Evolutionary conservation across 1,140 invertebrate genomes (phyloP).

Genomic region (Rhyacophila brunnea): DNA sequence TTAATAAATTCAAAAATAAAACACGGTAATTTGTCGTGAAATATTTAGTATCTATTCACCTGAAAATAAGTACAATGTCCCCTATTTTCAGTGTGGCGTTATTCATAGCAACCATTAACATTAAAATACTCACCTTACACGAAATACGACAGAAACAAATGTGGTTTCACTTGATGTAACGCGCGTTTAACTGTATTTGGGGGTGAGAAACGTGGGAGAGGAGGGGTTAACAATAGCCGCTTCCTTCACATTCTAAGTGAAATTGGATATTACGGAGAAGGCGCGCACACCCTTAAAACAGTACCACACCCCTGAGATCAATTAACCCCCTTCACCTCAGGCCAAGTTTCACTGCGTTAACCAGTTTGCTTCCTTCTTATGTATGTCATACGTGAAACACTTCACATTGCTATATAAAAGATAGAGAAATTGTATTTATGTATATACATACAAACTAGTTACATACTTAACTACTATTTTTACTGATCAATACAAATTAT

Average conservation of each 20-base stretch:
- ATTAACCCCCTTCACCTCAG: constrained; percentile 28
- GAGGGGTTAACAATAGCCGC: constrained; percentile 20
- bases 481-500: too few species aligned
- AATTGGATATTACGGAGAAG: constrained; percentile 32
- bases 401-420: too few species aligned
- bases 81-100: too few species aligned
- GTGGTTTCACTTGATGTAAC: constrained; percentile 21
- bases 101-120: constrained; percentile 11
- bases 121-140: constrained; percentile 21
- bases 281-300: constrained; percentile 28
- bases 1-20: too few species aligned
- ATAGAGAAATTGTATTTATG: too few species aligned
- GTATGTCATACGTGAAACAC: too few species aligned
- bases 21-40: too few species aligned
- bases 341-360: constrained; percentile 21
- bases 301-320: constrained; percentile 34
- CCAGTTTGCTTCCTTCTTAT: too few species aligned
- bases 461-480: too few species aligned
- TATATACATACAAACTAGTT: too few species aligned
- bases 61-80: too few species aligned
- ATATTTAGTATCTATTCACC: too few species aligned
- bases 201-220: not conserved
- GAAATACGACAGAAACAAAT: constrained; percentile 19
- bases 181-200: constrained; percentile 8
- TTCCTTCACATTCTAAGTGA: constrained; percentile 27